Evolutionary conservation across 2,113 vertebrate genomes (phyloP).

Genomic region (Pseudonaja textilis): DNA sequence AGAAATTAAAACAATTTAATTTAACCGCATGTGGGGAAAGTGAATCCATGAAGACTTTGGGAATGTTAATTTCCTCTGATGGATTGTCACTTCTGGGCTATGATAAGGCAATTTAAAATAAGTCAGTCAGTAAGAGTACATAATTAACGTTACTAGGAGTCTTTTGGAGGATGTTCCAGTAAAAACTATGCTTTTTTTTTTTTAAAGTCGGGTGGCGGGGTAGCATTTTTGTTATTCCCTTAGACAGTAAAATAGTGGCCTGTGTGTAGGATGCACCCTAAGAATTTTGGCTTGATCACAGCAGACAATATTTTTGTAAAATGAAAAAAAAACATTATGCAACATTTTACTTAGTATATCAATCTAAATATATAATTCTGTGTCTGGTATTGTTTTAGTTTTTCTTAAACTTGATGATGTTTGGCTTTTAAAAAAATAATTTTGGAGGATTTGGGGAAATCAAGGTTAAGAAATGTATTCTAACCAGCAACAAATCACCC

Average conservation of each 20-base stretch:
- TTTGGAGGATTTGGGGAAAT: neutral
- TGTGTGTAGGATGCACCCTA: neutral
- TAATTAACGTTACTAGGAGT: conserved; percentile 21
- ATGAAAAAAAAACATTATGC: neutral
- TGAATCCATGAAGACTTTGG: conserved; percentile 37
- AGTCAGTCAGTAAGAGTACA: conserved; percentile 8
- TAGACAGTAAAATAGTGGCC: neutral
- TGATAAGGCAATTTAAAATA: conserved; percentile 43
- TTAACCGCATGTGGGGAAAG: conserved; percentile 26
- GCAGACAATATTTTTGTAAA: neutral
- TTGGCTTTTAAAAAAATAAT: neutral
- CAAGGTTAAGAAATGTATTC: conserved; percentile 10
- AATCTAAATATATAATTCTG: neutral
- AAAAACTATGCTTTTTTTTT: neutral
- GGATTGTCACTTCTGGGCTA: conserved; percentile 12
- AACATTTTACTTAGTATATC: neutral
- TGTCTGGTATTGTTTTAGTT: conserved; percentile 18
- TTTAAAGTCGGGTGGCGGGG: neutral
- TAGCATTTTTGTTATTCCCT: neutral
- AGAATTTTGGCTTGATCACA: neutral
- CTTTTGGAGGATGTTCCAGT: conserved; percentile 28
- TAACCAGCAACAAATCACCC: neutral
- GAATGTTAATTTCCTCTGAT: conserved; percentile 47
- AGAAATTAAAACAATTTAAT: neutral
- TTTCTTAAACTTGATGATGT: neutral